Conservation (phyloP, 1,140 invertebrate genomes). For the Leptopilina clavipes region DNA sequence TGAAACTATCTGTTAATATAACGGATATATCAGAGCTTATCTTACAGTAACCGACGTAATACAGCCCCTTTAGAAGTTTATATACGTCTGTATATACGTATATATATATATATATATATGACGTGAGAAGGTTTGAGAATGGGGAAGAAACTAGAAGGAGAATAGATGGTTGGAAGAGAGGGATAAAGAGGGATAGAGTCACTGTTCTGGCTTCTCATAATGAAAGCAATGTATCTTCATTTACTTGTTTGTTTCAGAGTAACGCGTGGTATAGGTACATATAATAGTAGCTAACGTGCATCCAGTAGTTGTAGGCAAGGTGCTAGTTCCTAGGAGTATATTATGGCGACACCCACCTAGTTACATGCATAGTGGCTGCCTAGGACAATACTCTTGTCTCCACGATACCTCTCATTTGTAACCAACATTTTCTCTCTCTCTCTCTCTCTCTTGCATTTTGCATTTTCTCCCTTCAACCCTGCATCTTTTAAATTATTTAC, state of each 20-base stretch:
- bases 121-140: conserved; percentile 15
- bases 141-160: conserved; percentile 5
- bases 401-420: conserved; percentile 56
- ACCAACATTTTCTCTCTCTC: conserved; percentile 42
- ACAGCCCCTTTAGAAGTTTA: neutral
- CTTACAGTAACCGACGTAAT: neutral
- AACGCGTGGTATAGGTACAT: conserved; percentile 37
- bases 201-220: conserved; percentile 60
- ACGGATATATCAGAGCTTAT: neutral
- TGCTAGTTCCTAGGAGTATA: conserved; percentile 50
- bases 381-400: conserved; percentile 58
- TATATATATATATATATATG: neutral
- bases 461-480: neutral
- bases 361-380: conserved; percentile 46
- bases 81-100: neutral
- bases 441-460: neutral
- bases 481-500: too few species aligned
- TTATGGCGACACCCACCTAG: conserved; percentile 51
- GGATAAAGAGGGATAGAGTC: conserved; percentile 24
- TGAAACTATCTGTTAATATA: too few species aligned
- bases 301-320: conserved; percentile 54
- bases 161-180: conserved; percentile 9
- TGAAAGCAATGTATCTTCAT: conserved; percentile 69
- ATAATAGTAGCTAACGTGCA: conserved; percentile 66
- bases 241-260: conserved; percentile 62